These are phyloP conservation scores for Chlorodrepanis virens DNA, from an alignment of 2,113 vertebrate species.

Conservation along the genomic window DNA sequence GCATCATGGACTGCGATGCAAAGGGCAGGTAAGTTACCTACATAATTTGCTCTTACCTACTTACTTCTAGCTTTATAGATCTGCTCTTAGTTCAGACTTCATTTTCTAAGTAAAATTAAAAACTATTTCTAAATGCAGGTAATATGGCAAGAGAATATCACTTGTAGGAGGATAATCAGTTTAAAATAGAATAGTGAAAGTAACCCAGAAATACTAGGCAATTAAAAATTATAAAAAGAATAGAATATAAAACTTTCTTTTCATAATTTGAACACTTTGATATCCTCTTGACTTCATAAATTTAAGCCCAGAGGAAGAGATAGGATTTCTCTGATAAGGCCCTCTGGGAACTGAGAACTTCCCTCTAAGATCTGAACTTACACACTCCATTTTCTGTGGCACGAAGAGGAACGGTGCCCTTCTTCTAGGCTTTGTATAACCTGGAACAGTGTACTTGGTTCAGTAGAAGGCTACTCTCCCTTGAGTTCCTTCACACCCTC, in stretches of 20 bases:
- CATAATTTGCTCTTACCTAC: background rate
- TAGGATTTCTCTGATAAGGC: background rate
- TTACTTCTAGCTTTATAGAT: background rate
- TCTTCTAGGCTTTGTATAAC: background rate
- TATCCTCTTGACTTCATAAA: background rate
- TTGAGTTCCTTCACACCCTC: background rate
- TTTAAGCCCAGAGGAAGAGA: background rate
- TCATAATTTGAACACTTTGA: background rate
- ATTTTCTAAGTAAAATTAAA: background rate
- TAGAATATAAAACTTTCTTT: background rate
- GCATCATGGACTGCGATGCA: background rate
- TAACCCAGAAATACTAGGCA: background rate
- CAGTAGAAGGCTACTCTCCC: background rate
- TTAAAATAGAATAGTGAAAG: slow-evolving; percentile 1
- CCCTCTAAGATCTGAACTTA: background rate
- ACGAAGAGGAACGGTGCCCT: background rate
- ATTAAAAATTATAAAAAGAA: background rate
- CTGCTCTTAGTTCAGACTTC: background rate
- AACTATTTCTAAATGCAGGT: background rate
- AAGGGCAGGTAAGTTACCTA: background rate
- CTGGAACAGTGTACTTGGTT: background rate
- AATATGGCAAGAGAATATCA: background rate
- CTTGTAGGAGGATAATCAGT: background rate
- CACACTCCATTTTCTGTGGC: background rate
- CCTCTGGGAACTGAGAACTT: background rate